Percentiles rank a stretch among this genome's conserved stretches.
Evolutionary conservation across 2,888 invertebrate species (phyloP).

Genomic region (Seira sanloemensis): DNA sequence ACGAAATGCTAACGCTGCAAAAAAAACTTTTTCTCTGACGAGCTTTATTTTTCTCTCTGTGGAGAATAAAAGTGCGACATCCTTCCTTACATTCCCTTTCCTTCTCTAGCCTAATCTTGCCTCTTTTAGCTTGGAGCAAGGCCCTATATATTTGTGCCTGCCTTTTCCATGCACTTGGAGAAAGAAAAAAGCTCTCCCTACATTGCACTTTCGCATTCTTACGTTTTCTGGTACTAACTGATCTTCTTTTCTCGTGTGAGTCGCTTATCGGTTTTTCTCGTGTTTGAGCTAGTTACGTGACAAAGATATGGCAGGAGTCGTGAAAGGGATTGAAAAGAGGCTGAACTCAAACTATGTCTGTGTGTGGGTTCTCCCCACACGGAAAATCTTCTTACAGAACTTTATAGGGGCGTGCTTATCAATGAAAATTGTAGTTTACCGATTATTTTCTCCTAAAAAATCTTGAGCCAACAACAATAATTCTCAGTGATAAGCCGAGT

Average conservation of each 20-base stretch:
- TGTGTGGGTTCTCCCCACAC: neutral
- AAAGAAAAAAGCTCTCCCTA: too few relatives aligned
- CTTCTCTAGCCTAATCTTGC: neutral
- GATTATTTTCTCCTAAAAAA: neutral
- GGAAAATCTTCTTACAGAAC: neutral
- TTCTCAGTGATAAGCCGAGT: too few relatives aligned
- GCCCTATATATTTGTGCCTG: neutral
- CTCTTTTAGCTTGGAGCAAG: neutral
- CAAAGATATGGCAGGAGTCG: neutral
- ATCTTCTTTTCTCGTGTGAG: neutral
- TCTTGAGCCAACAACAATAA: neutral
- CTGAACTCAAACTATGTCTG: neutral
- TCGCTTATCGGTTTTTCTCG: neutral
- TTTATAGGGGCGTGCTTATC: neutral
- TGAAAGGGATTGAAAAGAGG: too few relatives aligned
- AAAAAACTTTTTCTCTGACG: neutral
- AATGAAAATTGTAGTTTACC: neutral
- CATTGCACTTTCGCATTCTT: too few relatives aligned
- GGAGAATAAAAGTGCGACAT: neutral
- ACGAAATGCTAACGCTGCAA: neutral
- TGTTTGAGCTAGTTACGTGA: neutral
- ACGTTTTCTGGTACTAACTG: too few relatives aligned
- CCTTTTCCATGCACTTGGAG: too few relatives aligned
- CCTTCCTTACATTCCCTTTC: neutral
- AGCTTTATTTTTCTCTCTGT: neutral